Conservation (phyloP, 1,140 invertebrate genomes). For the Drosophila parvula region DNA sequence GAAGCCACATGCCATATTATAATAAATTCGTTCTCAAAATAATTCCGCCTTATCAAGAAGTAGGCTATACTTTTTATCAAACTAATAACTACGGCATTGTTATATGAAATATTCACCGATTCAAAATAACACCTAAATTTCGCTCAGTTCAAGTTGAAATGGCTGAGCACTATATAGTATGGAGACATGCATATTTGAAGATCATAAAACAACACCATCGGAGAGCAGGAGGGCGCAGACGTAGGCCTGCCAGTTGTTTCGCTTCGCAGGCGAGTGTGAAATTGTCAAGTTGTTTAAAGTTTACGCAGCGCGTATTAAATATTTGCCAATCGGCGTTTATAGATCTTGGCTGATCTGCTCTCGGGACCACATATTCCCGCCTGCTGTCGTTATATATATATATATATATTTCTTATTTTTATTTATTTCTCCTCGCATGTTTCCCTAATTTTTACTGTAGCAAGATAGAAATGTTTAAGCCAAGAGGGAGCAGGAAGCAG, state of each 20-base stretch:
- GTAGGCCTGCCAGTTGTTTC: constrained; percentile 33
- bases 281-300: constrained; percentile 83
- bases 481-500: constrained; percentile 21
- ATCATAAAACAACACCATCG: constrained; percentile 76
- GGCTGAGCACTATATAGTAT: constrained; percentile 19
- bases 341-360: constrained; percentile 67
- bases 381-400: constrained; percentile 22
- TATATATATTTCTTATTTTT: constrained; percentile 10
- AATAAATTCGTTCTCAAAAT: not conserved
- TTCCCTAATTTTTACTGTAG: constrained; percentile 61
- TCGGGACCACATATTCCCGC: constrained; percentile 21
- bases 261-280: constrained; percentile 79
- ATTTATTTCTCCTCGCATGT: constrained; percentile 40
- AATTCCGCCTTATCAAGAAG: not conserved
- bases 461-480: constrained; percentile 24
- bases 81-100: rapidly evolving
- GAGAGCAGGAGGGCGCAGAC: constrained; percentile 2
- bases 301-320: constrained; percentile 82
- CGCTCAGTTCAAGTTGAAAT: not conserved
- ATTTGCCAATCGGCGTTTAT: constrained; percentile 82
- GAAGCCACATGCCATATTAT: not conserved
- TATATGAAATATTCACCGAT: not conserved
- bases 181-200: constrained; percentile 70
- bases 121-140: not conserved
- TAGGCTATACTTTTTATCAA: not conserved